phyloP scores from a whole-genome alignment of 2,797 vertebrate species.

The Alauda arvensis region DNA sequence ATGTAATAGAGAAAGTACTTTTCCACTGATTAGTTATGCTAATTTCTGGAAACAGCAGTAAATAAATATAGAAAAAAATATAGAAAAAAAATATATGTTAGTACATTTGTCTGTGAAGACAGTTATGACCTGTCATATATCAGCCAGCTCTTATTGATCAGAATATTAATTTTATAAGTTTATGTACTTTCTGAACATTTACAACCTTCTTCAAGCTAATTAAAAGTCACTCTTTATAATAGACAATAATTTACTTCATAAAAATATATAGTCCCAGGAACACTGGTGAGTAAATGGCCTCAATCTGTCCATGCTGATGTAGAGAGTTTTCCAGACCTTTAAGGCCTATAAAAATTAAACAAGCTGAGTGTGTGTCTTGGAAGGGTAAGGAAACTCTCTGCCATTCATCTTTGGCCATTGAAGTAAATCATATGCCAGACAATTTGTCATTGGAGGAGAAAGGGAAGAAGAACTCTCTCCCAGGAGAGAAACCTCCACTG shows the following conservation, averaged over 20 bases:
- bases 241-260: not conserved
- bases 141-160: not conserved
- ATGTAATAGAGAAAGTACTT: not conserved
- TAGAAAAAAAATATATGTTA: not conserved
- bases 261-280: not conserved
- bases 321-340: not conserved
- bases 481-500: not conserved
- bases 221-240: not conserved
- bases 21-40: not conserved
- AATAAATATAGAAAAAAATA: not conserved
- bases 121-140: not conserved
- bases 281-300: not conserved
- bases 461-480: not conserved
- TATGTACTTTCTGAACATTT: slow-evolving; percentile 5
- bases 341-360: not conserved
- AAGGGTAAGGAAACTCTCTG: not conserved
- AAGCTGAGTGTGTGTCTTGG: not conserved
- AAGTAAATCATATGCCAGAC: not conserved
- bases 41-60: slow-evolving; percentile 3
- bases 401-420: not conserved
- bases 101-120: not conserved
- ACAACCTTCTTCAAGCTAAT: not conserved
- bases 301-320: not conserved
- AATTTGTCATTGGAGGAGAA: not conserved
- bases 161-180: not conserved